Percentiles rank a stretch among this genome's conserved stretches.
These are phyloP conservation scores for Tachina fera DNA, from an alignment of 2,888 invertebrate species.

Conservation along the genomic window DNA sequence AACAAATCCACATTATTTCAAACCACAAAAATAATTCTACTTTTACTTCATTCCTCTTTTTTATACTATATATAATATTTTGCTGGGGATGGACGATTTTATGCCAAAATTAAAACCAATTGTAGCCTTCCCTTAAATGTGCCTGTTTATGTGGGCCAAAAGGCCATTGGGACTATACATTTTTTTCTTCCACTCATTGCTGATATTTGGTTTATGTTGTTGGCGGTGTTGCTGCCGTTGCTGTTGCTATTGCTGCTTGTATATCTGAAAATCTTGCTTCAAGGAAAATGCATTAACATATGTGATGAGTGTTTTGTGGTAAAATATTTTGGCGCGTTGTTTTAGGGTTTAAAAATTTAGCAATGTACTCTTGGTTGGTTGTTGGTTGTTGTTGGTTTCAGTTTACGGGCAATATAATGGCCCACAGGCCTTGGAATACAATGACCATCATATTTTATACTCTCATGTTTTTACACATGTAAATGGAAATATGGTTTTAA, in stretches of 20 bases:
- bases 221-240: conserved; percentile 20
- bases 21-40: conserved; percentile 22
- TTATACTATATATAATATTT: not conserved
- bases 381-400: not conserved
- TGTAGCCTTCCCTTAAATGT: not conserved
- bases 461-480: not conserved
- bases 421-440: conserved; percentile 47
- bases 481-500: conserved; percentile 35
- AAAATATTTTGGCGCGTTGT: conserved; percentile 65
- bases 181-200: not conserved
- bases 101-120: conserved; percentile 17
- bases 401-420: conserved; percentile 1
- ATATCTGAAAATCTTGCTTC: conserved; percentile 51
- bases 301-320: conserved; percentile 71
- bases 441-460: conserved; percentile 56
- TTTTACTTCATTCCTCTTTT: not conserved
- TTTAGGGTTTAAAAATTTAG: conserved; percentile 48
- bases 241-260: conserved; percentile 26
- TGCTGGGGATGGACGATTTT: conserved; percentile 31
- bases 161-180: conserved; percentile 34
- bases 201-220: conserved; percentile 17
- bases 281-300: conserved; percentile 69
- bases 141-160: conserved; percentile 52
- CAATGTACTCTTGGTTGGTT: conserved; percentile 25
- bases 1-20: conserved; percentile 22